These are phyloP conservation scores for Myzus persicae DNA, from an alignment of 1,140 invertebrate species.

Conservation along the genomic window DNA sequence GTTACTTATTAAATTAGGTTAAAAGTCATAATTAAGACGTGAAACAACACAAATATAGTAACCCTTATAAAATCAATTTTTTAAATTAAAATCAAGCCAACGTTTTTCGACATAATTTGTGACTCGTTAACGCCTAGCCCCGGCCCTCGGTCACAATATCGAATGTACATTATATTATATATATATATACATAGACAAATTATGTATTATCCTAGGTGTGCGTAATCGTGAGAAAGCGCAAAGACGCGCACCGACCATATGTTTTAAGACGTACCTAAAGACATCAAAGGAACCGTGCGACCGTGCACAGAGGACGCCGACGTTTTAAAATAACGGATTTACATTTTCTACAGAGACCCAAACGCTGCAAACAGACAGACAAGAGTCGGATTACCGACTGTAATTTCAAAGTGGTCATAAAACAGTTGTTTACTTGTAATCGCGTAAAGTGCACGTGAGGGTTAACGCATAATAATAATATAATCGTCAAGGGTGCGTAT, in stretches of 20 bases:
- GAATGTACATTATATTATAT: background rate
- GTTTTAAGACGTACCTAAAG: background rate
- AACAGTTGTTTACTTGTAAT: constrained; percentile 20
- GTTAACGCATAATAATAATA: background rate
- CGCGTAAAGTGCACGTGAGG: background rate
- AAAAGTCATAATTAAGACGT: background rate
- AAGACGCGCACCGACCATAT: background rate
- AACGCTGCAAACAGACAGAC: background rate
- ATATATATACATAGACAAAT: too few species aligned
- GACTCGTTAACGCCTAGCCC: background rate
- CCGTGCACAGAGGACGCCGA: background rate
- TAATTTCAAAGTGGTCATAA: constrained; percentile 23
- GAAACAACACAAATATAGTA: background rate
- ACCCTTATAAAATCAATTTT: background rate
- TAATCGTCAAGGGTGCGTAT: background rate
- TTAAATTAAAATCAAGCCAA: background rate
- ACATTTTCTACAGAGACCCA: background rate
- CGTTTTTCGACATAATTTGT: background rate
- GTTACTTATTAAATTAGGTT: background rate
- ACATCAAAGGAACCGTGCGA: constrained; percentile 29
- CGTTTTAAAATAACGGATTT: background rate
- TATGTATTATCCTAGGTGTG: background rate
- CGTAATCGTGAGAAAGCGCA: constrained; percentile 26
- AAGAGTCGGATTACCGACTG: constrained; percentile 2
- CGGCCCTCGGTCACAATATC: background rate